These are phyloP conservation scores for Nerophis lumbriciformis DNA, from an alignment of 2,113 vertebrate genomes.

Conservation along the genomic window DNA sequence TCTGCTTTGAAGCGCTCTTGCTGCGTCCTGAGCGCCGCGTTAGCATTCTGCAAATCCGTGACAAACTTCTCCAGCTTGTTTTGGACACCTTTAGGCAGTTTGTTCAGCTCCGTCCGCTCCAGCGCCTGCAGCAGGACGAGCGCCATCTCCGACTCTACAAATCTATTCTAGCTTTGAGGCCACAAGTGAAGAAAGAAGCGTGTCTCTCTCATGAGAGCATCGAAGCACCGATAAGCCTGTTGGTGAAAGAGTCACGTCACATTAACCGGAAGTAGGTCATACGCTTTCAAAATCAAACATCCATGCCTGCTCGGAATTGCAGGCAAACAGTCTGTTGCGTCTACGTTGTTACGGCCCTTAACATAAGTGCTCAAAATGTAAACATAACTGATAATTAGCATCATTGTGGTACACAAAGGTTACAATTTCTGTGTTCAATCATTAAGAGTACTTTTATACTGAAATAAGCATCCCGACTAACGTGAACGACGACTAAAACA, in stretches of 20 bases:
- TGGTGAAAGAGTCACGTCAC: not conserved
- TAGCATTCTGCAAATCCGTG: slow-evolving; percentile 82
- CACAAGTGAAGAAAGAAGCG: not conserved
- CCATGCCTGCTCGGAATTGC: not conserved
- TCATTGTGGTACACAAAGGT: not conserved
- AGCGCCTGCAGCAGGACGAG: slow-evolving; percentile 83
- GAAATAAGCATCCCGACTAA: not conserved
- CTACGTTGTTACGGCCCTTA: not conserved
- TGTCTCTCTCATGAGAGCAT: not conserved
- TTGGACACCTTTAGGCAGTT: slow-evolving; percentile 82
- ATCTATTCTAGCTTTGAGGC: rapidly evolving
- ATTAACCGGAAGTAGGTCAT: not conserved
- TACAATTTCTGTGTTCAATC: not conserved
- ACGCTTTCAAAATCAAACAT: slow-evolving; percentile 39
- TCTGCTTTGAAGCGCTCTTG: slow-evolving; percentile 89
- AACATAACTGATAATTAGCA: no score
- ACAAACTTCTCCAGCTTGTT: slow-evolving; percentile 88
- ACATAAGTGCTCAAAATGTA: not conserved
- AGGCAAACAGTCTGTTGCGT: not conserved
- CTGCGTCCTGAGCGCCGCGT: slow-evolving; percentile 77
- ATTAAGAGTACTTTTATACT: slow-evolving; percentile 5
- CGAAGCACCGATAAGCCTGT: not conserved
- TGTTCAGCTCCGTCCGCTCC: slow-evolving; percentile 83
- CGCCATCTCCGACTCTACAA: slow-evolving; percentile 74
- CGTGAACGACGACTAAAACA: not conserved